These are phyloP conservation scores for Apostichopus japonicus DNA, from an alignment of 35 echinoderm and acorn worm genomes.

Conservation along the genomic window DNA sequence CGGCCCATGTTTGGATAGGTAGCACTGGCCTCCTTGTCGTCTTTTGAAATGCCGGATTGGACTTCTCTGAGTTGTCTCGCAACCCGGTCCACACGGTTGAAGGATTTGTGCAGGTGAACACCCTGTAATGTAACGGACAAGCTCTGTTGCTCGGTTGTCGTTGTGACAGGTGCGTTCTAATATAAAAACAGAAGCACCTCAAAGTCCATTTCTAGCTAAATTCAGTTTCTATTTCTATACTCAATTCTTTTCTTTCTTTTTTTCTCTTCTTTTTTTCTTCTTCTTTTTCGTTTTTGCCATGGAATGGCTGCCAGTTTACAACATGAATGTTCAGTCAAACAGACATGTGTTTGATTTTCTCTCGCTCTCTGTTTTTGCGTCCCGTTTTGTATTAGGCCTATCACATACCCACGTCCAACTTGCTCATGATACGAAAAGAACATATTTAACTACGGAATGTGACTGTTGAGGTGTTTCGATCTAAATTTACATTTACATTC, in stretches of 20 bases:
- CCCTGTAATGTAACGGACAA: slow-evolving; percentile 74
- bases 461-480: too few species aligned
- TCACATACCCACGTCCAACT: too few species aligned
- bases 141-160: slow-evolving; percentile 6
- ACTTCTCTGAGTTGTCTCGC: slow-evolving; percentile 93
- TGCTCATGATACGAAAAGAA: too few species aligned
- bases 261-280: neutral
- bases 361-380: too few species aligned
- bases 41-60: slow-evolving; percentile 47
- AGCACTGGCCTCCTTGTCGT: slow-evolving; percentile 31
- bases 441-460: too few species aligned
- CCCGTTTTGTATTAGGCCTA: too few species aligned
- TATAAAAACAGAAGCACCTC: slow-evolving; percentile 31
- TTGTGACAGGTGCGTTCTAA: slow-evolving; percentile 35
- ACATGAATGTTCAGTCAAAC: too few species aligned
- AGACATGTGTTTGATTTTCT: too few species aligned
- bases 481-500: too few species aligned
- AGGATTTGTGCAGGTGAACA: slow-evolving; percentile 95
- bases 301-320: too few species aligned
- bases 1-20: slow-evolving; percentile 18
- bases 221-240: neutral
- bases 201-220: neutral
- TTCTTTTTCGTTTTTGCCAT: too few species aligned
- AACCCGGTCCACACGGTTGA: slow-evolving; percentile 94
- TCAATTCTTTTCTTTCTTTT: neutral